Percentiles rank a stretch among this genome's conserved stretches.
Evolutionary conservation across 2,888 invertebrate genomes (phyloP).

Genomic region (Rhynchonema sp.): DNA sequence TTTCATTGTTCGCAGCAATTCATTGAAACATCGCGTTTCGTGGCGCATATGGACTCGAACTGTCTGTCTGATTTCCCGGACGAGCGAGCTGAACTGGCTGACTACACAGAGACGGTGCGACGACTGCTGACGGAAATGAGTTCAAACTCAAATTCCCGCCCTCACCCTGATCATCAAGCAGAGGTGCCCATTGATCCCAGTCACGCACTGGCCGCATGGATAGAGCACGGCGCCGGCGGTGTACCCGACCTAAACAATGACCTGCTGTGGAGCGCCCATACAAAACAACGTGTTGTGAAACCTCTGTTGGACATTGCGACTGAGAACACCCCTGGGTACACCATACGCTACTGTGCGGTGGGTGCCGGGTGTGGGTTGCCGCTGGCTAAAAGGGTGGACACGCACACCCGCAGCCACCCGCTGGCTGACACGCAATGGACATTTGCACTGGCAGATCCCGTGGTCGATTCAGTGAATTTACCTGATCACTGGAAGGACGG

Average conservation of each 20-base stretch:
- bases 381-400: not conserved
- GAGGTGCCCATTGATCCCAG: too few species aligned
- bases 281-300: not conserved
- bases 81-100: not conserved
- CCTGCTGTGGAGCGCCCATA: not conserved
- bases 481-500: not conserved
- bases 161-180: too few species aligned
- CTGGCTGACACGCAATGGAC: not conserved
- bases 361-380: not conserved
- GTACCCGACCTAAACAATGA: not conserved
- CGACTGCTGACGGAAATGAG: not conserved
- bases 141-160: not conserved
- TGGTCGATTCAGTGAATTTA: not conserved
- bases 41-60: not conserved
- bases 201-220: too few species aligned
- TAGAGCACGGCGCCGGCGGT: too few species aligned
- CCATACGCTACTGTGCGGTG: not conserved
- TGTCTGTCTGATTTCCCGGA: not conserved
- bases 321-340: not conserved
- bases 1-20: not conserved
- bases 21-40: not conserved
- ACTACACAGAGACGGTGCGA: not conserved
- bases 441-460: not conserved
- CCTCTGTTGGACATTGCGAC: not conserved
- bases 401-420: not conserved